Percentiles rank a stretch among this genome's conserved stretches.
phyloP scores from a whole-genome alignment of 2,797 vertebrate species.

The Cyclura pinguis region DNA sequence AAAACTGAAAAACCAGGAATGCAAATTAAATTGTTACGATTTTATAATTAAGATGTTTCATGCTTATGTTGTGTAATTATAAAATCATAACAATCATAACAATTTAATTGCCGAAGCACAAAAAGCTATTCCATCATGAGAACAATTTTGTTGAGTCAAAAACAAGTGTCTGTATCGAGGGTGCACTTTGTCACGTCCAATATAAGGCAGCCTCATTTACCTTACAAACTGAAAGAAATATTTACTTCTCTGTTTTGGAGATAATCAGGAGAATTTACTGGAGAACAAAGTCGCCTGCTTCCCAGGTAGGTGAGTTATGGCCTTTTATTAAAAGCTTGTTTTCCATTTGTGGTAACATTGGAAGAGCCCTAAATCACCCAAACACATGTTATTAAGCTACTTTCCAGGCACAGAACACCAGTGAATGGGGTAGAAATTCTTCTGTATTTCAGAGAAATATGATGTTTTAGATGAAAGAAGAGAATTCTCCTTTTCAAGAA shows the following conservation, averaged over 20 bases:
- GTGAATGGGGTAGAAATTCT: neutral
- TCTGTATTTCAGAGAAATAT: neutral
- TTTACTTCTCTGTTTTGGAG: slow-evolving; percentile 16
- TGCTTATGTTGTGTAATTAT: neutral
- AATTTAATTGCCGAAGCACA: neutral
- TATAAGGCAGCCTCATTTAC: neutral
- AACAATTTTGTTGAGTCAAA: neutral
- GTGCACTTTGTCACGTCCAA: slow-evolving; percentile 3
- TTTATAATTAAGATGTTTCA: neutral
- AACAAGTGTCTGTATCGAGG: neutral
- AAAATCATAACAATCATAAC: no score
- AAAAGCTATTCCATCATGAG: neutral
- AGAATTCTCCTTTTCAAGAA: neutral
- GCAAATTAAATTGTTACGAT: no score
- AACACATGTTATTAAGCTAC: slow-evolving; percentile 34
- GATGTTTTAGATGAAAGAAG: neutral
- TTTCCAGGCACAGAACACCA: neutral
- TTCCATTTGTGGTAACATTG: slow-evolving; percentile 2
- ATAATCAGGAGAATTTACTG: slow-evolving; percentile 23
- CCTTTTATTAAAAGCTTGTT: slow-evolving; percentile 32
- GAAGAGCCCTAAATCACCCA: slow-evolving; percentile 4
- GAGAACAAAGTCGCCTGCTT: neutral
- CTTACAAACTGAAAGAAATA: slow-evolving; percentile 40
- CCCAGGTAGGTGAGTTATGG: slow-evolving; percentile 26
- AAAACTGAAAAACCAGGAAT: no score